These are phyloP conservation scores for Aspiorhynchus laticeps DNA, from an alignment of 2,113 vertebrate species.

Conservation along the genomic window DNA sequence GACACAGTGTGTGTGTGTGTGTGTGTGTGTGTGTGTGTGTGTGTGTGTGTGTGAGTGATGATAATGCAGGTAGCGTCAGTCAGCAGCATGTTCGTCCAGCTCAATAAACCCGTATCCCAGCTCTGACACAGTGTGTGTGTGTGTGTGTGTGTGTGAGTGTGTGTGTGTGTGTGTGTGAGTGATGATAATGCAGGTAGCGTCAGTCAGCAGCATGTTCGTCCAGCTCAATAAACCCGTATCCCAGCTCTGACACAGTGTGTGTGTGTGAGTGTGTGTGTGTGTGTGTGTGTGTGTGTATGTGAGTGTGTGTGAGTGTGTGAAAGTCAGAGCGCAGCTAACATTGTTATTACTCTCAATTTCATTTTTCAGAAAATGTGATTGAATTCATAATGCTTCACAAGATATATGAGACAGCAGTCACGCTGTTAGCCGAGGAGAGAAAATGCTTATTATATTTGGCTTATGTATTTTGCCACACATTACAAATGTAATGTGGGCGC, in stretches of 20 bases:
- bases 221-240: not conserved
- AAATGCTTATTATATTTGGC: slow-evolving; percentile 51
- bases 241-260: not conserved
- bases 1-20: not conserved
- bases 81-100: not conserved
- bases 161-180: slow-evolving; percentile 33
- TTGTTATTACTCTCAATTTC: slow-evolving; percentile 44
- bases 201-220: not conserved
- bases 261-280: slow-evolving; percentile 11
- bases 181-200: not conserved
- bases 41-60: slow-evolving; percentile 26
- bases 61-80: not conserved
- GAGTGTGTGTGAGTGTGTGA: too few species aligned
- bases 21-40: not conserved
- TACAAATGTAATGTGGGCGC: slow-evolving; percentile 49
- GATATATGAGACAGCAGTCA: slow-evolving; percentile 39
- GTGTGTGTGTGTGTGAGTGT: not conserved
- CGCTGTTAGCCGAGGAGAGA: slow-evolving; percentile 34
- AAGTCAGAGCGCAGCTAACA: not conserved
- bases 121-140: not conserved
- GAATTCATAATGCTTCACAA: slow-evolving; percentile 52
- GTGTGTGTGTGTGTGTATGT: slow-evolving; percentile 37
- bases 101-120: not conserved
- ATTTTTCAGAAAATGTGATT: slow-evolving; percentile 48
- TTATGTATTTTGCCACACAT: slow-evolving; percentile 37